phyloP scores from a whole-genome alignment of 1,140 invertebrate species.

The Drosophila lacteicornis region DNA sequence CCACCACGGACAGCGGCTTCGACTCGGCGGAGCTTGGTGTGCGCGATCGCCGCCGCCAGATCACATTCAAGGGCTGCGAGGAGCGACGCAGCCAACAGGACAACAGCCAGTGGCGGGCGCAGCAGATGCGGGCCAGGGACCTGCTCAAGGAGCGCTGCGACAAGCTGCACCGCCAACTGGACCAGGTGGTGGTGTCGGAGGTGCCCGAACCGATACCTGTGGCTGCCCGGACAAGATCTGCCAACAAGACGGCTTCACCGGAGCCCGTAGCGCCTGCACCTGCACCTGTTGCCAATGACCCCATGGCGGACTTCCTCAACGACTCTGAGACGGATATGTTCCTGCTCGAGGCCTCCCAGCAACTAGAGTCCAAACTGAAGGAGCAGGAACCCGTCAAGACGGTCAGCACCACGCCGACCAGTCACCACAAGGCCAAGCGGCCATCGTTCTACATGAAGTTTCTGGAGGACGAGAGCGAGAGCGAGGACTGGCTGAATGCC shows the following conservation, averaged over 20 bases:
- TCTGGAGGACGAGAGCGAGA: constrained; percentile 74
- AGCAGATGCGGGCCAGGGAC: constrained; percentile 66
- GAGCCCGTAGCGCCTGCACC: background rate
- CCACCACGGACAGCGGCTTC: constrained; percentile 72
- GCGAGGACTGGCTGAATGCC: constrained; percentile 72
- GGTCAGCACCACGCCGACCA: constrained; percentile 57
- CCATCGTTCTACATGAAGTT: constrained; percentile 82
- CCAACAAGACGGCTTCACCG: background rate
- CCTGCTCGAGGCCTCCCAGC: constrained; percentile 73
- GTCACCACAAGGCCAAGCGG: constrained; percentile 62
- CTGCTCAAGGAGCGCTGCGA: constrained; percentile 73
- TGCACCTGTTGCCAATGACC: constrained; percentile 12
- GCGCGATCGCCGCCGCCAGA: constrained; percentile 54
- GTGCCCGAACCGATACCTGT: background rate
- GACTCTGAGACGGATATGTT: constrained; percentile 77
- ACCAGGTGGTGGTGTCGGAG: constrained; percentile 43
- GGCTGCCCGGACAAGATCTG: constrained; percentile 18
- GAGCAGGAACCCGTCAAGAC: background rate
- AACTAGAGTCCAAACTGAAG: constrained; percentile 62
- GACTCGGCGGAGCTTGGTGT: constrained; percentile 62
- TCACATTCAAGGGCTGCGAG: constrained; percentile 51
- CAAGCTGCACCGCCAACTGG: constrained; percentile 64
- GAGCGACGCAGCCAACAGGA: constrained; percentile 63
- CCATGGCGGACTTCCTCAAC: constrained; percentile 70
- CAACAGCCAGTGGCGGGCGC: constrained; percentile 59